A percentile compares a stretch with the other conserved stretches of the same genome.
Evolutionary conservation across 2,888 invertebrate species (phyloP).

Genomic region (Orthosia gothica): DNA sequence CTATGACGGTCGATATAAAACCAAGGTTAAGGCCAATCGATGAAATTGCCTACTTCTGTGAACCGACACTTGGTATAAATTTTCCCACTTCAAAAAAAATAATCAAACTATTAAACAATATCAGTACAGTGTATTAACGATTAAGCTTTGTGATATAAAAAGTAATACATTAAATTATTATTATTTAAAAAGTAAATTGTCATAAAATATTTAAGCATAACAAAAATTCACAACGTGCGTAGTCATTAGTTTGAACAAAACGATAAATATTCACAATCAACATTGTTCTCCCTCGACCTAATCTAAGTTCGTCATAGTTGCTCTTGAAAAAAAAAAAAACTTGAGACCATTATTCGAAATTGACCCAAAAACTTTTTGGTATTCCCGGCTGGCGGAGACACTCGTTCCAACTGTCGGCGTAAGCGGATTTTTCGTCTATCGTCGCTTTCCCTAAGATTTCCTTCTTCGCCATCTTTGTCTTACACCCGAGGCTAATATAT

Average conservation of each 20-base stretch:
- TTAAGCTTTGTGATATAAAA: slow-evolving; percentile 67
- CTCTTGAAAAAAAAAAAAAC: slow-evolving; percentile 45
- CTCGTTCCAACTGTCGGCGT: slow-evolving; percentile 92
- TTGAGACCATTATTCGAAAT: slow-evolving; percentile 86
- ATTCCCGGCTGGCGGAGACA: slow-evolving; percentile 90
- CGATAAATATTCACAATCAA: slow-evolving; percentile 46
- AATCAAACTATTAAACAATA: slow-evolving; percentile 56
- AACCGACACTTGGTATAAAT: slow-evolving; percentile 24
- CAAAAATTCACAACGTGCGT: slow-evolving; percentile 65
- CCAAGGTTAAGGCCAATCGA: slow-evolving; percentile 20
- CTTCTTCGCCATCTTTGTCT: slow-evolving; percentile 93
- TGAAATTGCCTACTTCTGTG: slow-evolving; percentile 22
- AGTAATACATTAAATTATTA: slow-evolving; percentile 45
- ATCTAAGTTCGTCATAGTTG: slow-evolving; percentile 65
- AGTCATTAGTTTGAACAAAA: slow-evolving; percentile 47
- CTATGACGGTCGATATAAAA: slow-evolving; percentile 7
- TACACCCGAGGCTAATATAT: slow-evolving; percentile 93
- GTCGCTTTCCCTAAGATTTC: slow-evolving; percentile 93
- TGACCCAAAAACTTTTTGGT: slow-evolving; percentile 92
- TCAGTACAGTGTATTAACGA: slow-evolving; percentile 57
- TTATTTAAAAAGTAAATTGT: slow-evolving; percentile 58
- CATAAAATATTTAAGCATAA: slow-evolving; percentile 57
- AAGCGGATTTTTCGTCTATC: slow-evolving; percentile 92
- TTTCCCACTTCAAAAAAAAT: slow-evolving; percentile 8
- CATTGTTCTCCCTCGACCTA: slow-evolving; percentile 43